Conservation (phyloP, 2,797 vertebrate genomes). For the Halcyon badia region DNA sequence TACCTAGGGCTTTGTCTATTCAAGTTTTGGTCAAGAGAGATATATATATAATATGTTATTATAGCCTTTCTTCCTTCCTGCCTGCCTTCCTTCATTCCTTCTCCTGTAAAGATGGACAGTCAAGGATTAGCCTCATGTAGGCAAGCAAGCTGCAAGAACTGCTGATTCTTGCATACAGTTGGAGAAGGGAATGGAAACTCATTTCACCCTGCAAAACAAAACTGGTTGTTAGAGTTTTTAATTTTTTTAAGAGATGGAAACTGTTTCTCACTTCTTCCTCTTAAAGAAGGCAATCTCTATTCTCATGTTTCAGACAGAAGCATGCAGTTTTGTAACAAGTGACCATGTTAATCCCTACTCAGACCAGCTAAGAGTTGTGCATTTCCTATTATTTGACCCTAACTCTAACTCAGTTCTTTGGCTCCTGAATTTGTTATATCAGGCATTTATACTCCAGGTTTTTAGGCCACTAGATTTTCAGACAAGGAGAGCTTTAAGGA, state of each 20-base stretch:
- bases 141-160: not conserved
- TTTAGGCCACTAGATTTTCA: not conserved
- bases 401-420: not conserved
- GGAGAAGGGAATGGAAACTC: not conserved
- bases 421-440: not conserved
- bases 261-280: not conserved
- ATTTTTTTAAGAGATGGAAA: not conserved
- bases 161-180: not conserved
- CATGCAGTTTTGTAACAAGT: not conserved
- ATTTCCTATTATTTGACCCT: not conserved
- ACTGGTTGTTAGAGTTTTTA: not conserved
- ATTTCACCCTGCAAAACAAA: not conserved
- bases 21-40: not conserved
- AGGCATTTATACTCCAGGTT: not conserved
- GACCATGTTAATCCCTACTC: not conserved
- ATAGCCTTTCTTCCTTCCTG: not conserved
- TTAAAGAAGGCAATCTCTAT: not conserved
- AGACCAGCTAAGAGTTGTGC: not conserved
- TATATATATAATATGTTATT: not conserved
- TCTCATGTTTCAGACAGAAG: not conserved
- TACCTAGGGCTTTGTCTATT: not conserved
- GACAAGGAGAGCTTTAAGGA: not conserved
- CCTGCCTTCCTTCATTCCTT: not conserved
- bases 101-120: not conserved
- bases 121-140: not conserved